These are phyloP conservation scores for Zoanthus solanderi DNA, from an alignment of 92 coral and sea anemone species.

Conservation along the genomic window DNA sequence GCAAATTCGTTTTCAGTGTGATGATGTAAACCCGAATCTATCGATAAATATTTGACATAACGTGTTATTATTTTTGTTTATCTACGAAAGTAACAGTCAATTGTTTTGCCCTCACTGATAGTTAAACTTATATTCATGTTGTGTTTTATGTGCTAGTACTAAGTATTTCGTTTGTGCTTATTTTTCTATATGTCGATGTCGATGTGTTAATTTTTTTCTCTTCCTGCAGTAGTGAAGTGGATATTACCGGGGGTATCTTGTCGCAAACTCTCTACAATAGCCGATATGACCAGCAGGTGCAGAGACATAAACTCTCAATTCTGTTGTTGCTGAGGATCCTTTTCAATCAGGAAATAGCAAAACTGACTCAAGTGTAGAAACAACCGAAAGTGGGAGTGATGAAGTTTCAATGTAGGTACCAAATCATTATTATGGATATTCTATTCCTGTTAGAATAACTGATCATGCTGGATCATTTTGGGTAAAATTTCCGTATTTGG, in stretches of 20 bases:
- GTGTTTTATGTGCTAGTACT: not conserved
- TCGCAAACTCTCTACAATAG: not conserved
- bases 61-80: not conserved
- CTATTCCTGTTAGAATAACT: not conserved
- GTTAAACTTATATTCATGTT: not conserved
- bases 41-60: not conserved
- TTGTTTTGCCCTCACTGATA: not conserved
- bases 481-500: no score
- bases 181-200: not conserved
- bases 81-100: not conserved
- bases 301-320: not conserved
- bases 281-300: not conserved
- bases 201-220: no score
- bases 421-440: not conserved
- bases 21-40: not conserved
- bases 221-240: not conserved
- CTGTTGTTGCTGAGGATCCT: not conserved
- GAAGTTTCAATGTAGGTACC: not conserved
- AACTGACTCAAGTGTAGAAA: not conserved
- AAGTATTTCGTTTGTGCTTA: not conserved
- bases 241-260: slow-evolving; percentile 1
- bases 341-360: not conserved
- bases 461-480: not conserved
- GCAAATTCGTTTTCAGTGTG: not conserved
- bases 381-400: not conserved